Evolutionary conservation across 1,140 invertebrate genomes (phyloP), one percentile per base, ranked within the genome.

Genomic region (Psix sp.): DNA sequence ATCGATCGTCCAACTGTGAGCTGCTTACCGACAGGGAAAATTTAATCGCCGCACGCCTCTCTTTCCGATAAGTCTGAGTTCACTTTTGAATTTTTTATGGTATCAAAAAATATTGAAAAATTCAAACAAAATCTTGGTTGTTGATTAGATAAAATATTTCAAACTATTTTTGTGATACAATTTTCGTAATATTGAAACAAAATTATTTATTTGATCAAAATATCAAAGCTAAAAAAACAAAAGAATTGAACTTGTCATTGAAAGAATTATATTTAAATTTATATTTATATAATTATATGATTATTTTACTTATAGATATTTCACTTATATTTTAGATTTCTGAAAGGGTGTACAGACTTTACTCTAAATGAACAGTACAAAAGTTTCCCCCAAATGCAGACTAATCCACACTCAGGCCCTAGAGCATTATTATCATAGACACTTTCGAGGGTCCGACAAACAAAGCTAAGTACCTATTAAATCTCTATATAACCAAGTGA

Each of bases 21-120:
- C 56, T 70, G 66, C 66, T 70, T 60, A 70, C 56, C 48, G 66
- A 71, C 57, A 62, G 48, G 49, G 66, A 70, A 70, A 70, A 70
- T 70, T 31, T 29, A 54, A 62, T 62, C 38, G 24, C 15, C 49
- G 20, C 26, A 13, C 0, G 20, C 18, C 39, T 60, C 62, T 60
- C 48, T 56, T 46, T 48, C 48, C 40, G 29, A 16, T 15, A 40
- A 40, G 29, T 24, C 65, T 39, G 46, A 18, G 36, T 16, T 52
- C 51, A 56, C 63, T 51, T 49, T 36, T 43, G 11, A 17, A 26
- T 26, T 2, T 11, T n/a, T n/a, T n/a, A n/a, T n/a, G n/a, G n/a
- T n/a, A n/a, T n/a, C n/a, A n/a, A n/a, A n/a, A n/a, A n/a, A n/a
- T n/a, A n/a, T n/a, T 35, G 5, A 62, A 62, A 60, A 56, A 43